phyloP scores from a whole-genome alignment of 2,113 vertebrate genomes.

The Neomonachus schauinslandi region DNA sequence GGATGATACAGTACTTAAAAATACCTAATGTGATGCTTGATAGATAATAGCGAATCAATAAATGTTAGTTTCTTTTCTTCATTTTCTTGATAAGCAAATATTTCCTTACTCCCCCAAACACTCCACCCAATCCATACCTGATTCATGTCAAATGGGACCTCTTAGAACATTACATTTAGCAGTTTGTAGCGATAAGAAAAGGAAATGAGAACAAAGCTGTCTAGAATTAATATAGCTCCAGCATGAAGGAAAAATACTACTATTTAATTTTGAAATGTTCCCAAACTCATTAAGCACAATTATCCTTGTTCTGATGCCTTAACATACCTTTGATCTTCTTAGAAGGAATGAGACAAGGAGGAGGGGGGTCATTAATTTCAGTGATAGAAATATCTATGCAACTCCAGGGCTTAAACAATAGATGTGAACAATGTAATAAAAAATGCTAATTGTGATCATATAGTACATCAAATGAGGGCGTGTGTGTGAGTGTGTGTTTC shows the following conservation, averaged over 20 bases:
- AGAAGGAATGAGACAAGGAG: neutral
- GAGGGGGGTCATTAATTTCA: neutral
- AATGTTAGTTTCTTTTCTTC: neutral
- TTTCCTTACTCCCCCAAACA: too few species aligned
- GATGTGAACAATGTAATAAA: neutral
- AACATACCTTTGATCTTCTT: conserved; percentile 2
- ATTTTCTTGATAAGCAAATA: neutral
- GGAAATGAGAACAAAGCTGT: neutral
- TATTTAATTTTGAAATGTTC: neutral
- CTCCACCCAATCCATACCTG: too few species aligned
- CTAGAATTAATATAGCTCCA: neutral
- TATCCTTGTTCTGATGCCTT: neutral
- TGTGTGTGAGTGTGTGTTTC: neutral
- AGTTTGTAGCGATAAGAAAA: neutral
- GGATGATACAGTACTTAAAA: neutral
- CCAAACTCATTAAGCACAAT: neutral
- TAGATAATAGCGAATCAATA: neutral
- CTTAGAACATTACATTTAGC: neutral
- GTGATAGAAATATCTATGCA: neutral
- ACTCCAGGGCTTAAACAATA: neutral
- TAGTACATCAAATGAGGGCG: neutral
- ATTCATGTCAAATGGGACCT: neutral
- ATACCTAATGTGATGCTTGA: neutral
- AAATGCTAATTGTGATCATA: neutral
- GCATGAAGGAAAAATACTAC: neutral